phyloP scores from a whole-genome alignment of 1,140 invertebrate species.

The Bombus pyrosoma region DNA sequence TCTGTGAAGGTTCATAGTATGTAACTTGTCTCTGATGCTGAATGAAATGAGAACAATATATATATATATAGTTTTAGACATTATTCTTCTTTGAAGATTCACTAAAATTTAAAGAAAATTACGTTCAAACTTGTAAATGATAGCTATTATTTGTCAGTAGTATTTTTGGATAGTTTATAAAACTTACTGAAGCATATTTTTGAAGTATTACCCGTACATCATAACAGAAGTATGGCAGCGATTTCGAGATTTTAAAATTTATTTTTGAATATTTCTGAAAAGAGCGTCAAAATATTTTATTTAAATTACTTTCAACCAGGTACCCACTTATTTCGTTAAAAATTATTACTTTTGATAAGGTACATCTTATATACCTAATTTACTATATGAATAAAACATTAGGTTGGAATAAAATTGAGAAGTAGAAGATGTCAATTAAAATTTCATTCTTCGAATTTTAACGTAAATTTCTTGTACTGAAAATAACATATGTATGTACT shows the following conservation, averaged over 20 bases:
- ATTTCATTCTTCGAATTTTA: not conserved
- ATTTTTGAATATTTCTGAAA: not conserved
- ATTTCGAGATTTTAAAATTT: too few species aligned
- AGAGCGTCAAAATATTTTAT: not conserved
- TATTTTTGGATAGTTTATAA: not conserved
- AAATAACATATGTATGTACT: not conserved
- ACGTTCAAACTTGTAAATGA: not conserved
- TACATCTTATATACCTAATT: not conserved
- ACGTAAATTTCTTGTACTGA: not conserved
- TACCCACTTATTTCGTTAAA: not conserved
- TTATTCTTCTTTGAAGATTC: too few species aligned
- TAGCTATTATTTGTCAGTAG: not conserved
- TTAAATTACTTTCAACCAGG: not conserved
- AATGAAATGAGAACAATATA: too few species aligned
- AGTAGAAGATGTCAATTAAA: not conserved
- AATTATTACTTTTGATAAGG: too few species aligned
- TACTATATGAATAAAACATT: not conserved
- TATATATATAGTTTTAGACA: too few species aligned
- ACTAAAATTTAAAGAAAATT: too few species aligned
- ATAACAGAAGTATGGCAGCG: not conserved
- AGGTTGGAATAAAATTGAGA: not conserved
- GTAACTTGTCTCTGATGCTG: not conserved
- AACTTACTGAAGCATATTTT: not conserved
- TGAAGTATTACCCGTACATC: not conserved
- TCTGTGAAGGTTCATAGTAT: not conserved